phyloP scores from a whole-genome alignment of 2,797 vertebrate species.

The Florisuga fusca region DNA sequence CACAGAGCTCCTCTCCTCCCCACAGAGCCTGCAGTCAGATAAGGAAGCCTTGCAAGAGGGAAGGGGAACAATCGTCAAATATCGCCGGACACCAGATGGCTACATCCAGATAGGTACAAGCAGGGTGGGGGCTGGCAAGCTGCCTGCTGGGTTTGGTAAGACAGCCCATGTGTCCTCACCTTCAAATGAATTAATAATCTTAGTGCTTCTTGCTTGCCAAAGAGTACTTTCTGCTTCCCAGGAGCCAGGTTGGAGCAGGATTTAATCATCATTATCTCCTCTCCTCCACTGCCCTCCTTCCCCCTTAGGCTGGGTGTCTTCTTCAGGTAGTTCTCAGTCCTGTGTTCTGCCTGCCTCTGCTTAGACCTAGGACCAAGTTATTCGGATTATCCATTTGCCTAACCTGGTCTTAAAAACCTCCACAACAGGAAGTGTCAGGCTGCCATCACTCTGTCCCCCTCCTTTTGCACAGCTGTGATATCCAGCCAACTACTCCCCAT shows the following conservation, averaged over 20 bases:
- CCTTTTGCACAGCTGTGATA: fast-evolving
- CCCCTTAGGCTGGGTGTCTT: neutral
- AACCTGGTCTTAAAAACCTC: neutral
- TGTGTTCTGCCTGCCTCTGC: neutral
- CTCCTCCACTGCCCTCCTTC: neutral
- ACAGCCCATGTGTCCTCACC: neutral
- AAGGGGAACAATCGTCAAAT: constrained; percentile 84
- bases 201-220: neutral
- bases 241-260: neutral
- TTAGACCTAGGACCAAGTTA: neutral
- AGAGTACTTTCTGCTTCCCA: neutral
- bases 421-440: fast-evolving
- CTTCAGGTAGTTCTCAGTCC: neutral
- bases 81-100: constrained; percentile 90
- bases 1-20: neutral
- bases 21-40: constrained; percentile 93
- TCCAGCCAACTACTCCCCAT: neutral
- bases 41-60: constrained; percentile 94
- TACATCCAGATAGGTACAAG: constrained; percentile 93
- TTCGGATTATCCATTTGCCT: neutral
- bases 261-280: neutral
- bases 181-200: neutral
- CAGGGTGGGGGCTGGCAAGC: neutral
- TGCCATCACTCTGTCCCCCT: neutral
- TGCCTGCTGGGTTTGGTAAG: neutral